Percentiles rank a stretch among this genome's conserved stretches.
Conservation (phyloP, 2,797 vertebrate species). For the Poeciliopsis gracilis region DNA sequence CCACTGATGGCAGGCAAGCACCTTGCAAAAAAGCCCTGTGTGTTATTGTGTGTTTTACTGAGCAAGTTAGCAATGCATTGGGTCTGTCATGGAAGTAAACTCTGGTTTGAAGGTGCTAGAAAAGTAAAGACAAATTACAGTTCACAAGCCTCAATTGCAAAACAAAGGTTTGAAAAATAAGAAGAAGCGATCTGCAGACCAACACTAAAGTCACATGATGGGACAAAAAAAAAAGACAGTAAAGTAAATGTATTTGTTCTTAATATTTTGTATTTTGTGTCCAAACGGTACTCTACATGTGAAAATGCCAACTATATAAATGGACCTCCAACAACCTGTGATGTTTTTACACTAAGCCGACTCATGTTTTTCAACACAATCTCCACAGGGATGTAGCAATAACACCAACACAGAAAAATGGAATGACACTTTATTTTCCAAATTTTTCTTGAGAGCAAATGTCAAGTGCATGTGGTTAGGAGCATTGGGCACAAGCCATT, state of each 20-base stretch:
- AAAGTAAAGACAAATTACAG: neutral
- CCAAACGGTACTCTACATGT: slow-evolving; percentile 13
- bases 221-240: slow-evolving; percentile 13
- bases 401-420: neutral
- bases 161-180: slow-evolving; percentile 17
- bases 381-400: neutral
- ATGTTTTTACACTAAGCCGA: neutral
- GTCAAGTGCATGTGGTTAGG: slow-evolving; percentile 21
- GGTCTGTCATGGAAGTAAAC: neutral
- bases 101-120: neutral
- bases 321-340: neutral
- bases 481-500: slow-evolving; percentile 26
- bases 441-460: slow-evolving; percentile 2
- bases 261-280: neutral
- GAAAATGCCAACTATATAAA: slow-evolving; percentile 17
- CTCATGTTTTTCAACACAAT: neutral
- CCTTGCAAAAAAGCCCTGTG: slow-evolving; percentile 3
- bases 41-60: slow-evolving; percentile 1
- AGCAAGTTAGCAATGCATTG: neutral
- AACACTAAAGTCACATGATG: neutral
- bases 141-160: neutral
- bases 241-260: slow-evolving; percentile 5
- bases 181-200: slow-evolving; percentile 8
- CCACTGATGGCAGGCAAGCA: neutral
- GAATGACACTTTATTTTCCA: slow-evolving; percentile 4